Evolutionary conservation across 2,888 invertebrate genomes (phyloP).

Genomic region (Aradus depressus): DNA sequence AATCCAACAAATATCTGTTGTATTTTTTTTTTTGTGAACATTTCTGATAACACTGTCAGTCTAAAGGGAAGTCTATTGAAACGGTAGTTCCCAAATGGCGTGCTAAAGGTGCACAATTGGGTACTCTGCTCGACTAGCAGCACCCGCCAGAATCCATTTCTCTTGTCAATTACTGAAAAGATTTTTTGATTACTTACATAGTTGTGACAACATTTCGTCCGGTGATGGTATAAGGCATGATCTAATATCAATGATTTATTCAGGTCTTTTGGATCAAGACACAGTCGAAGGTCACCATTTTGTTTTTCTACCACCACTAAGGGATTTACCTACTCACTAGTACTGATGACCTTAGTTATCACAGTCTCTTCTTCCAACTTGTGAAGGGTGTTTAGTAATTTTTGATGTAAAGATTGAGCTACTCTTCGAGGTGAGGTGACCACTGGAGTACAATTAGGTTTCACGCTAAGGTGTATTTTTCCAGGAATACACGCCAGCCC

Average conservation of each 20-base stretch:
- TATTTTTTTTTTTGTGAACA: conserved; percentile 15
- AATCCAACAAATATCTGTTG: conserved; percentile 1
- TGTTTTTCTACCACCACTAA: conserved; percentile 26
- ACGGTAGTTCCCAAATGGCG: conserved; percentile 29
- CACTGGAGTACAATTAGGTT: conserved; percentile 12
- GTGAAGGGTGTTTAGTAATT: conserved; percentile 22
- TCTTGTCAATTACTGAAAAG: conserved; percentile 25
- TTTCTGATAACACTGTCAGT: conserved; percentile 24
- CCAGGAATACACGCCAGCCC: conserved; percentile 21
- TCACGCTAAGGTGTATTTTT: conserved; percentile 6
- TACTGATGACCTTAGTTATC: conserved; percentile 24
- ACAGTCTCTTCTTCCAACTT: conserved; percentile 22
- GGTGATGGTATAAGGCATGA: conserved; percentile 24
- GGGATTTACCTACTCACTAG: conserved; percentile 29
- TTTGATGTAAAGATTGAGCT: conserved; percentile 24
- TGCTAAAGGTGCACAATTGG: conserved; percentile 27
- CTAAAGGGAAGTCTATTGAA: conserved; percentile 28
- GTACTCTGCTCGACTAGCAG: conserved; percentile 26
- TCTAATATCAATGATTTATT: conserved; percentile 27
- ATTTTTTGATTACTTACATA: conserved; percentile 19
- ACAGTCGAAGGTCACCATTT: conserved; percentile 27
- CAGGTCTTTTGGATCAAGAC: conserved; percentile 27
- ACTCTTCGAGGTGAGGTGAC: conserved; percentile 27
- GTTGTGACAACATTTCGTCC: conserved; percentile 24
- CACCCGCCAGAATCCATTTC: conserved; percentile 26